These are phyloP conservation scores for Eupithecia insigniata DNA, from an alignment of 2,888 invertebrate genomes.

Conservation along the genomic window DNA sequence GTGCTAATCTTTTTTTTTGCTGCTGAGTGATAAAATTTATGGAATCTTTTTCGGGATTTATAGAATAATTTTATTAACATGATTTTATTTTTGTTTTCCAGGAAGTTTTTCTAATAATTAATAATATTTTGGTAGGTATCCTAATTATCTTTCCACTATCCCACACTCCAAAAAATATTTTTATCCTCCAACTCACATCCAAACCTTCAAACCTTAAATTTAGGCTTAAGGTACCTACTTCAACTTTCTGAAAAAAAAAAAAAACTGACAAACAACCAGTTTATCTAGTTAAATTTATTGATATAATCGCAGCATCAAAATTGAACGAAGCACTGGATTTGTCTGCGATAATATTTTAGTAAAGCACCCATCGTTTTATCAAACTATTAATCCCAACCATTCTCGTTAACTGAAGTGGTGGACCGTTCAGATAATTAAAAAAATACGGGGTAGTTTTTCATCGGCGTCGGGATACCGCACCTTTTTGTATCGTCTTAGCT, in stretches of 20 bases:
- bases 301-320: slow-evolving; percentile 28
- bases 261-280: neutral
- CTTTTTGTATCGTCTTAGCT: slow-evolving; percentile 17
- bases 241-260: neutral
- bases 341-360: slow-evolving; percentile 32
- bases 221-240: too few species aligned
- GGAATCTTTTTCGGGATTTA: neutral
- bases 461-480: slow-evolving; percentile 22
- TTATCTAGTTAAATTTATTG: neutral
- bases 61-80: neutral
- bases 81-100: neutral
- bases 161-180: neutral
- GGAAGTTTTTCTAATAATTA: neutral
- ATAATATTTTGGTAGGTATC: neutral
- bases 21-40: neutral
- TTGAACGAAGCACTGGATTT: slow-evolving; percentile 27
- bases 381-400: slow-evolving; percentile 38
- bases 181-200: neutral
- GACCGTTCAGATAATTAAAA: slow-evolving; percentile 37
- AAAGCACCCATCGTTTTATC: slow-evolving; percentile 39
- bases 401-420: slow-evolving; percentile 38
- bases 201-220: too few species aligned
- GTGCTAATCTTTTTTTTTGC: slow-evolving; percentile 31
- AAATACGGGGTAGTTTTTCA: slow-evolving; percentile 34
- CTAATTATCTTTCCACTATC: neutral